These are phyloP conservation scores for Nesoenas mayeri DNA, from an alignment of 2,113 vertebrate species.

Conservation along the genomic window DNA sequence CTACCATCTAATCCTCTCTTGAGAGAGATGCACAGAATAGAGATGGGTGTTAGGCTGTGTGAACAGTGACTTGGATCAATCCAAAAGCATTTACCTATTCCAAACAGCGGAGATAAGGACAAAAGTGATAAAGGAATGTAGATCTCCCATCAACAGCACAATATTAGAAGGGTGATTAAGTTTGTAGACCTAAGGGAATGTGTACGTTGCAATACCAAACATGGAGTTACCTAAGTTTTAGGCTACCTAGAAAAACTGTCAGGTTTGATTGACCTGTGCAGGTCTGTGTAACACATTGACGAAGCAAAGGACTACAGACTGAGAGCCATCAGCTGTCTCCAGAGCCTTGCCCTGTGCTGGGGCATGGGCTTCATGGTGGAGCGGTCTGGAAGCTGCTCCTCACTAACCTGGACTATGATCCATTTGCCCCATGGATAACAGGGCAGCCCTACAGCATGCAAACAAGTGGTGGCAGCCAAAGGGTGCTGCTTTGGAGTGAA, in stretches of 20 bases:
- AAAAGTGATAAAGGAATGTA: background rate
- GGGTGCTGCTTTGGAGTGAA: fast-evolving
- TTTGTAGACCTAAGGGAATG: background rate
- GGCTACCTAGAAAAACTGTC: background rate
- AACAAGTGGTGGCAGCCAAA: background rate
- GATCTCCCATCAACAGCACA: conserved; percentile 25
- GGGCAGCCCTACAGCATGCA: fast-evolving
- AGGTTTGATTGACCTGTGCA: background rate
- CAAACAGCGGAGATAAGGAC: background rate
- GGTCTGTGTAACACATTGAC: background rate
- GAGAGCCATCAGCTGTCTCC: background rate
- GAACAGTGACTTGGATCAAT: background rate
- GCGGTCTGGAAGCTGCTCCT: background rate
- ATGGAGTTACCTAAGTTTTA: background rate
- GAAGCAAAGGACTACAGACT: background rate
- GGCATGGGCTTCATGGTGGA: background rate
- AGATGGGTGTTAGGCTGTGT: background rate
- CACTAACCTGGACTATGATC: background rate
- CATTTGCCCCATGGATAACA: fast-evolving
- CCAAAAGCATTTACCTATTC: background rate
- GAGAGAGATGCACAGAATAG: background rate
- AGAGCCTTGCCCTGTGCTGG: fast-evolving
- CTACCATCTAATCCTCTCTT: background rate
- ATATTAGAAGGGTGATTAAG: conserved; percentile 15
- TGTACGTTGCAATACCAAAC: background rate